Base-by-base conservation (phyloP, 2,113 vertebrate species). In the Chloroceryle aenea region DNA sequence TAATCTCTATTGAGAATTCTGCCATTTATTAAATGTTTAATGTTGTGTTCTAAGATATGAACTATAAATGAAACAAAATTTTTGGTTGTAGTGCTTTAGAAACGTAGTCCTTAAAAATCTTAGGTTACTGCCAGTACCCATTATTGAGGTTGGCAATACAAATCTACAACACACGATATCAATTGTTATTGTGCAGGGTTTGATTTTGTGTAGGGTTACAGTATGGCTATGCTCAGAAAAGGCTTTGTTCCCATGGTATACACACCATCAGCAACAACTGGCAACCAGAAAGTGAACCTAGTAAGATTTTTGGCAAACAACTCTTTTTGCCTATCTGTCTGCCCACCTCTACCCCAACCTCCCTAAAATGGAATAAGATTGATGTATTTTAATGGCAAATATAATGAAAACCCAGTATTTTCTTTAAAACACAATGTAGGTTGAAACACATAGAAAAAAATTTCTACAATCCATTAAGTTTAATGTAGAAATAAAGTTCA, bases 331-430 rank as follows among this genome's bases (percentile, higher is more conserved):
- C 38, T 79, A 62, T 47, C 47, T 36, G 16, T 25, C 22, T 26
- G 23, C 5, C 52, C 26, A 53, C 7, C 7, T 4, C 2, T n/a
- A n/a, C n/a, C 3, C 12, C 6, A 6, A 3, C 2, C 6, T 2
- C 3, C 38, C 16, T 5, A 1, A 79, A 59, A 7, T n/a, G n/a
- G n/a, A 87, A 87, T 10, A 69, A 86, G 75, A 69, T 4, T 14
- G 2, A 23, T 9, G 1, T 38, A 45, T 84, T 93, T 32, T 7
- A 14, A 48, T 50, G 14, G 9, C 58, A 88, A 71, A 78, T 67
- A 43, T 9, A 45, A 66, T 58, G 3, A 9, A 68, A 79, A 82
- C 43, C 1, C 2, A 58, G 1, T 42, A 10, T 47, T 88, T 75
- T 48, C 6, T 80, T 79, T 30, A 76, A 83, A 92, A 66, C 7